Base-by-base conservation (phyloP, 2,797 vertebrate genomes). In the Echeneis naucrates region DNA sequence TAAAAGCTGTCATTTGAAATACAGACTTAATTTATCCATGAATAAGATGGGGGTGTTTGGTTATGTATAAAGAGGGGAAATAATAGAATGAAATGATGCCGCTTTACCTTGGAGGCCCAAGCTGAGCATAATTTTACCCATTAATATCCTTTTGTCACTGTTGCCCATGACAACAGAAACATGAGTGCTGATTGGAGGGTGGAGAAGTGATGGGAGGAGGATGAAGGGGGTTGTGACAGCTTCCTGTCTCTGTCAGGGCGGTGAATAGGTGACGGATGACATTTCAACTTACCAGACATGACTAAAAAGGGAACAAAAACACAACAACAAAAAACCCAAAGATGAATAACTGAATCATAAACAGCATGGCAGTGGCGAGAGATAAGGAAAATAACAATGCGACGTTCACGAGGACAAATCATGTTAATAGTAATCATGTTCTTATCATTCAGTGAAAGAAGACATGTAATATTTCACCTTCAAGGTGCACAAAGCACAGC, bases 201-300 rank as follows among this genome's bases (percentile, higher is more conserved):
- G 95, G 93, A 95, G 93, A 95, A 94, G 94, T 94, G 96, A 95
- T 95, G 94, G 95, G 95, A 94, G 94, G 96, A 96, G 94, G 95
- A 95, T 95, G 96, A 82, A 92, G 84, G 87, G 91, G 94, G 94
- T 94, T 93, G 94, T 95, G 95, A 96, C 95, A 95, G 95, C 95
- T 94, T 96, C 96, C 93, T 94, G 93, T 95, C 95, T 96, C 96
- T 96, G 95, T 96, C 87, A 95, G 94, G 93, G 91, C 96, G 96
- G 96, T 95, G 94, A 96, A 95, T 94, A 95, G 96, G 96, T 98
- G 97, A 96, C 92, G 94, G 97, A 96, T 96, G 97, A 98, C 95
- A 97, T 96, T 96, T 98, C 96, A 97, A 99, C 98, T 99, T 99
- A 99, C 98, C 98, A 98, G 97, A 98, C 92, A 96, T 88, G 94